Evolutionary conservation across 2,888 invertebrate species (phyloP).

Genomic region (Pimpla rufipes): DNA sequence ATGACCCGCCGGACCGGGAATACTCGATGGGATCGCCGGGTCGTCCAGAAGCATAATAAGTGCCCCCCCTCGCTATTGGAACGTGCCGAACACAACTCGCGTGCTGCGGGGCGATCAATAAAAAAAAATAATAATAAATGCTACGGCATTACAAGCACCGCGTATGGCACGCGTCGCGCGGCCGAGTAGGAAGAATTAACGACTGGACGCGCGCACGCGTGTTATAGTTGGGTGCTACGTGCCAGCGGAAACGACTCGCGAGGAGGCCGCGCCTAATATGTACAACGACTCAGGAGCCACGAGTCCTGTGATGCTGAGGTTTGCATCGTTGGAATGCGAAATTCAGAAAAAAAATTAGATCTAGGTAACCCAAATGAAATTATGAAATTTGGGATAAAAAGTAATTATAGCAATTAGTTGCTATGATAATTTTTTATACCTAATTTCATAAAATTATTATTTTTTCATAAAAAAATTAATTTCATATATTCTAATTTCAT

Average conservation of each 20-base stretch:
- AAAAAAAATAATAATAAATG: conserved; percentile 34
- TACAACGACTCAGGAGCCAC: conserved; percentile 55
- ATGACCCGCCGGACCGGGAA: background rate
- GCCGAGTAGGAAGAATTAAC: conserved; percentile 59
- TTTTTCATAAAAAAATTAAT: too few relatives aligned
- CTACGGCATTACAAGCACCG: conserved; percentile 22
- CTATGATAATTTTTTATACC: too few relatives aligned
- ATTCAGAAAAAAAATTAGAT: too few relatives aligned
- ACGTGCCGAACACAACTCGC: conserved; percentile 23
- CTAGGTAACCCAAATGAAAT: too few relatives aligned
- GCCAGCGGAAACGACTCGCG: conserved; percentile 6
- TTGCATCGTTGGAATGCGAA: too few relatives aligned
- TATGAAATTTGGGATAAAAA: too few relatives aligned
- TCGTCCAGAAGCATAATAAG: conserved; percentile 21
- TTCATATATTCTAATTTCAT: too few relatives aligned
- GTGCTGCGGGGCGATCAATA: background rate
- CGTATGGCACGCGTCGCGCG: conserved; percentile 40
- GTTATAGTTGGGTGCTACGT: background rate
- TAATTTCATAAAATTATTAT: too few relatives aligned
- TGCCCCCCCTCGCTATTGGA: conserved; percentile 39
- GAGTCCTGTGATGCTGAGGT: too few relatives aligned
- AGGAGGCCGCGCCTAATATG: conserved; percentile 66
- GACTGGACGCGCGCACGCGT: conserved; percentile 20
- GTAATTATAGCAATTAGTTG: too few relatives aligned
- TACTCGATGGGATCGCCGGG: conserved; percentile 11